Evolutionary conservation across 2,888 invertebrate genomes (phyloP).

Genomic region (Oligia fasciuncula): DNA sequence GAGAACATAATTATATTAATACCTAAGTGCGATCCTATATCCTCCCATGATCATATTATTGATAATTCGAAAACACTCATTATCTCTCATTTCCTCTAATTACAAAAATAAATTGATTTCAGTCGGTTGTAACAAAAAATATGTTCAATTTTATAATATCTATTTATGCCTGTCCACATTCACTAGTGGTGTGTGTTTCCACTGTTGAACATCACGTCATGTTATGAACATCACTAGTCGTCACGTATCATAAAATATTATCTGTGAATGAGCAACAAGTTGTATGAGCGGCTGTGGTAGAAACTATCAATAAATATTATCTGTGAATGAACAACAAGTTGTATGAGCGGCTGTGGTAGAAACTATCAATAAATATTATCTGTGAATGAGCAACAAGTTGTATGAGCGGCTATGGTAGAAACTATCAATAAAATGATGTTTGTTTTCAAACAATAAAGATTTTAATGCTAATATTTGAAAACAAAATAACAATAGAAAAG

Average conservation of each 20-base stretch:
- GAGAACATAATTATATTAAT: conserved; percentile 14
- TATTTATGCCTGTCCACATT: conserved; percentile 40
- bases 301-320: neutral
- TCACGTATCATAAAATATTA: no score
- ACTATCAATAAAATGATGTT: neutral
- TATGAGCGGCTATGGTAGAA: neutral
- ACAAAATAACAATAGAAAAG: neutral
- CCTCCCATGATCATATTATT: conserved; percentile 9
- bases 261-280: neutral
- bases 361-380: neutral
- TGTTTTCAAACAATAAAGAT: neutral
- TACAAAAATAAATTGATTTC: conserved; percentile 66
- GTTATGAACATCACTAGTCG: no score
- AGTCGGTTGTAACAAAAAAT: conserved; percentile 53
- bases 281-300: neutral
- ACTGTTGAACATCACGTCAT: conserved; percentile 13
- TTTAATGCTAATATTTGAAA: neutral
- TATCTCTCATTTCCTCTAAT: conserved; percentile 65
- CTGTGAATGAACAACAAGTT: neutral
- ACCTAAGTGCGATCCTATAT: conserved; percentile 10
- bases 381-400: neutral
- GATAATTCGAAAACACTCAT: conserved; percentile 39
- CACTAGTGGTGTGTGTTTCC: conserved; percentile 32
- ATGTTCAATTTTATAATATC: conserved; percentile 60
- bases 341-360: neutral